These are phyloP conservation scores for Hiodon alosoides DNA, from an alignment of 2,113 vertebrate species.

Conservation along the genomic window DNA sequence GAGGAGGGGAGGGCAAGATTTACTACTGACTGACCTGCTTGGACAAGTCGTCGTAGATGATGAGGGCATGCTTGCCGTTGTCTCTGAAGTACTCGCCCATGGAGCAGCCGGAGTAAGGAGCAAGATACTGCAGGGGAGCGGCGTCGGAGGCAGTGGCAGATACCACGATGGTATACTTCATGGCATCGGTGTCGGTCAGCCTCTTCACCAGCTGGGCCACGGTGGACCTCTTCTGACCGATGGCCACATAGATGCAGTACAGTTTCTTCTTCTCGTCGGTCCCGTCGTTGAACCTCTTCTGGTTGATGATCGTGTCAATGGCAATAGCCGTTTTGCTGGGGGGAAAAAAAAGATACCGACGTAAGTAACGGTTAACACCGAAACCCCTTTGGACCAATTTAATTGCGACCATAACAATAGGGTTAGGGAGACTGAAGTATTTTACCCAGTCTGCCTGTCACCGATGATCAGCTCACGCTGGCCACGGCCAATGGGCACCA, in stretches of 20 bases:
- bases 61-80: conserved; percentile 91
- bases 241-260: conserved; percentile 97
- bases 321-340: conserved; percentile 95
- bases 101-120: conserved; percentile 95
- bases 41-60: conserved; percentile 98
- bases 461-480: conserved; percentile 98
- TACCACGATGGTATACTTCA: conserved; percentile 98
- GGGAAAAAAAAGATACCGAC: background rate
- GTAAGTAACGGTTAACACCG: no score
- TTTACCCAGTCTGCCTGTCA: conserved; percentile 93
- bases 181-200: conserved; percentile 89
- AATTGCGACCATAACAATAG: no score
- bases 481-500: conserved; percentile 95
- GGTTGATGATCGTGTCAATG: conserved; percentile 97
- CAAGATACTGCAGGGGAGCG: conserved; percentile 94
- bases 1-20: background rate
- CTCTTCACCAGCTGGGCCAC: conserved; percentile 98
- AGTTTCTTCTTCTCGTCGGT: conserved; percentile 97
- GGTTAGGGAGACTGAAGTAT: background rate
- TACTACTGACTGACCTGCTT: conserved; percentile 75
- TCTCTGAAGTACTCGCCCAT: conserved; percentile 99
- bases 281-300: conserved; percentile 93
- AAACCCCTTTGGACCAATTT: background rate
- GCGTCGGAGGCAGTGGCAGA: conserved; percentile 95
- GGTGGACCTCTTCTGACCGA: conserved; percentile 97